These are phyloP conservation scores for Trematocara marginatum DNA, from an alignment of 2,113 vertebrate genomes.

Conservation along the genomic window DNA sequence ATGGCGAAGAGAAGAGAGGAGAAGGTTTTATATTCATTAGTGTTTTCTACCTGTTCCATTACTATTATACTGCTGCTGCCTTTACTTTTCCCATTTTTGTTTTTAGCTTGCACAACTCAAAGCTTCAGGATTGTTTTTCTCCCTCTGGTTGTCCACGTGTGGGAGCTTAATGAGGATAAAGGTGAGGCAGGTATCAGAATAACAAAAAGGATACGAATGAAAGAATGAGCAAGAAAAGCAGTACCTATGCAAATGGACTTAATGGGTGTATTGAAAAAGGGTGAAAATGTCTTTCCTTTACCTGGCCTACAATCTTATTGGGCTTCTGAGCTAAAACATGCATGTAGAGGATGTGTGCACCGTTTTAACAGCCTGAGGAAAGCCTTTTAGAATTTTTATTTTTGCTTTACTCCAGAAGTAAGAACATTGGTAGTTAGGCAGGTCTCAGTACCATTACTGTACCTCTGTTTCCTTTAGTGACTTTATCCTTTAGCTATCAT, in stretches of 20 bases:
- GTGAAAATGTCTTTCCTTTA: constrained; percentile 17
- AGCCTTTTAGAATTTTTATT: not conserved
- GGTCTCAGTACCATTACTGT: not conserved
- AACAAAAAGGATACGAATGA: constrained; percentile 39
- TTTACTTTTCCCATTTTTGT: constrained; percentile 21
- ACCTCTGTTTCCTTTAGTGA: not conserved
- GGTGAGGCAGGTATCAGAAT: constrained; percentile 37
- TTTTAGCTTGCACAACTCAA: constrained; percentile 8
- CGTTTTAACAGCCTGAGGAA: not conserved
- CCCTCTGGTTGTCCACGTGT: not conserved
- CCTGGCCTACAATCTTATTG: not conserved
- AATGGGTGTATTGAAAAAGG: constrained; percentile 41
- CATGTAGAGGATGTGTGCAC: not conserved
- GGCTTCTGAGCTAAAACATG: not conserved
- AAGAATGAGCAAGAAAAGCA: constrained; percentile 1
- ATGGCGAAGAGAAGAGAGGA: not conserved
- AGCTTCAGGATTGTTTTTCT: constrained; percentile 21
- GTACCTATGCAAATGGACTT: constrained; percentile 33
- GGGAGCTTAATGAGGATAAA: constrained; percentile 42
- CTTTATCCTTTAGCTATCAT: not conserved
- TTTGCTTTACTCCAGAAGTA: not conserved
- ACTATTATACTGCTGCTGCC: constrained; percentile 11
- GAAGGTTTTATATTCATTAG: constrained; percentile 39
- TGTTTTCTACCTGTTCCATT: constrained; percentile 43
- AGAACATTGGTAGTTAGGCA: not conserved